These are phyloP conservation scores for Maniola hyperantus DNA, from an alignment of 2,888 invertebrate species.

Conservation along the genomic window DNA sequence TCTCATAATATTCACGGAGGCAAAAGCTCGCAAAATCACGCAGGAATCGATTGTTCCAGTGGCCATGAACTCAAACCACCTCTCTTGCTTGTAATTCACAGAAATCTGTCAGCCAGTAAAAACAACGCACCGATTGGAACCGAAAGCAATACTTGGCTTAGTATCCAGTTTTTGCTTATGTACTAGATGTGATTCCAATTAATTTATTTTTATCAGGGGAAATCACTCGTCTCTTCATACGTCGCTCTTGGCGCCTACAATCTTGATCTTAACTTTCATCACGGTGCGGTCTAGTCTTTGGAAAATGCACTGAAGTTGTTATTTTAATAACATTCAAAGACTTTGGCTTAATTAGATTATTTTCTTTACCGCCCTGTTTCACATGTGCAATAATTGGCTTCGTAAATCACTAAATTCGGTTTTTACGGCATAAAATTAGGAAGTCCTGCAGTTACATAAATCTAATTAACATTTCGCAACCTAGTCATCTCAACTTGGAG, in stretches of 20 bases:
- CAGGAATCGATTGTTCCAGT: conserved; percentile 72
- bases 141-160: conserved; percentile 33
- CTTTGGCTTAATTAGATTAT: conserved; percentile 15
- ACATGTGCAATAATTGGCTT: conserved; percentile 23
- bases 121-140: conserved; percentile 33
- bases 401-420: conserved; percentile 65
- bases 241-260: conserved; percentile 15
- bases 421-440: conserved; percentile 49
- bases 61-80: conserved; percentile 70
- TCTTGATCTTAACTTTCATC: conserved; percentile 20
- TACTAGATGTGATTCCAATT: conserved; percentile 19
- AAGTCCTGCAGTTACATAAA: conserved; percentile 19
- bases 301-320: not conserved
- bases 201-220: conserved; percentile 17
- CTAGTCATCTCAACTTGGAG: conserved; percentile 56
- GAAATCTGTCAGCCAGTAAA: conserved; percentile 47
- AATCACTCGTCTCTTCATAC: conserved; percentile 16
- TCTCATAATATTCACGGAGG: conserved; percentile 40
- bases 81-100: conserved; percentile 53
- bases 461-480: conserved; percentile 53
- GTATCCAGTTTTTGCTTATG: conserved; percentile 23
- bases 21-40: conserved; percentile 53
- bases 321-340: too few species aligned
- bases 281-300: not conserved
- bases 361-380: conserved; percentile 15